These are phyloP conservation scores for Tachina grossa DNA, from an alignment of 2,888 invertebrate genomes.

Conservation along the genomic window DNA sequence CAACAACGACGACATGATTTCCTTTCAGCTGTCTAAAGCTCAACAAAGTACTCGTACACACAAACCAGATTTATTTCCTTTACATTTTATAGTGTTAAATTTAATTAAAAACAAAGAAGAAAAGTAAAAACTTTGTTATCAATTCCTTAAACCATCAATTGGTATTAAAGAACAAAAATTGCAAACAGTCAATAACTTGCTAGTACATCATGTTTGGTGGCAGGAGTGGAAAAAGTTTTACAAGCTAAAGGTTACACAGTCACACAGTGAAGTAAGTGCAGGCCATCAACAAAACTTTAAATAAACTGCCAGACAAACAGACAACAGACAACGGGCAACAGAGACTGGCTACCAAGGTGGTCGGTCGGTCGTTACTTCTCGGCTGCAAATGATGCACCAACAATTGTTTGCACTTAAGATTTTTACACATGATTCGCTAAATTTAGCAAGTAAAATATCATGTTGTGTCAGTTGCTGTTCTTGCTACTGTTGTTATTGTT, in stretches of 20 bases:
- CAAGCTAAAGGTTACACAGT: conserved; percentile 39
- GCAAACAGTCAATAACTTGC: conserved; percentile 5
- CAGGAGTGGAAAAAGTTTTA: conserved; percentile 32
- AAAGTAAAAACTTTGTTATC: conserved; percentile 58
- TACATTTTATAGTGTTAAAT: conserved; percentile 60
- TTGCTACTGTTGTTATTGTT: not conserved
- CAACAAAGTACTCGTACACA: not conserved
- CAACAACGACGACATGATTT: conserved; percentile 50
- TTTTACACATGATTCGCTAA: conserved; percentile 83
- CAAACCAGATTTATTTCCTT: conserved; percentile 42
- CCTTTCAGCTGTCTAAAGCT: conserved; percentile 10
- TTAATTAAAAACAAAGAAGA: conserved; percentile 66
- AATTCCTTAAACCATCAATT: conserved; percentile 61
- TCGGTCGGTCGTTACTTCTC: conserved; percentile 58
- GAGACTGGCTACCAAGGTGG: conserved; percentile 61
- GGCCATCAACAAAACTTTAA: conserved; percentile 35
- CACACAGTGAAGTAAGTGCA: not conserved
- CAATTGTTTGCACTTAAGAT: conserved; percentile 83
- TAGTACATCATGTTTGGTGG: conserved; percentile 51
- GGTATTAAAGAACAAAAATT: conserved; percentile 11
- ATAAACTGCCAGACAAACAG: conserved; percentile 45
- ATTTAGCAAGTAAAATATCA: conserved; percentile 67
- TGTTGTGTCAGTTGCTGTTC: conserved; percentile 47
- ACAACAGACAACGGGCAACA: not conserved
- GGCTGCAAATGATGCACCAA: conserved; percentile 70